Percentiles rank a stretch among this genome's conserved stretches.
Conservation (phyloP, 2,888 invertebrate genomes). For the Deladenus siricidicola region DNA sequence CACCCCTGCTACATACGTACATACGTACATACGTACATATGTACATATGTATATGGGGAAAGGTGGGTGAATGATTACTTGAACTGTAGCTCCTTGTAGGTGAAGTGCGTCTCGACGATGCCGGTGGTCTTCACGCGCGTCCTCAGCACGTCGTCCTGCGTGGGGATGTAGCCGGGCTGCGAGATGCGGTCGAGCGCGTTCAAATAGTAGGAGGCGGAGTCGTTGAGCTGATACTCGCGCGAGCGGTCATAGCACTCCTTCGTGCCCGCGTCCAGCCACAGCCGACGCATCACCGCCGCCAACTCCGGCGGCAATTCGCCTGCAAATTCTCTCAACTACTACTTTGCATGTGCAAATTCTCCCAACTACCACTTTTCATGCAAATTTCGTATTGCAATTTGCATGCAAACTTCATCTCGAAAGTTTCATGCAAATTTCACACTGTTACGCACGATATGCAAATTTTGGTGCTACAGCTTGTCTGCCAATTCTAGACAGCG, state of each 20-base stretch:
- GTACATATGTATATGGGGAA: no score
- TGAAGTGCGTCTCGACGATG: constrained; percentile 34
- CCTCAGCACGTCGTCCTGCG: constrained; percentile 96
- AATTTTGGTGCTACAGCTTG: no score
- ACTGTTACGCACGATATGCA: no score
- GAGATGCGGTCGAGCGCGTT: constrained; percentile 97
- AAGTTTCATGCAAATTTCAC: background rate
- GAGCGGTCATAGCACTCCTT: constrained; percentile 98
- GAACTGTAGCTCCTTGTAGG: constrained; percentile 33
- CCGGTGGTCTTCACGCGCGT: constrained; percentile 72
- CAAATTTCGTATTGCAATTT: no score
- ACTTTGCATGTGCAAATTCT: no score
- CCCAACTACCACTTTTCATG: no score
- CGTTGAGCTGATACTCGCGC: constrained; percentile 99
- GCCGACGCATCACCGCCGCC: constrained; percentile 79
- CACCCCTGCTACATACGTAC: no score
- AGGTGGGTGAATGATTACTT: no score
- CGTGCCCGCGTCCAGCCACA: constrained; percentile 92
- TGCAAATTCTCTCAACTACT: no score
- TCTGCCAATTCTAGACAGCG: no score
- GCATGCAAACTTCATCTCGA: no score
- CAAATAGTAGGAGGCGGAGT: constrained; percentile 86
- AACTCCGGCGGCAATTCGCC: constrained; percentile 43
- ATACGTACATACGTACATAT: no score
- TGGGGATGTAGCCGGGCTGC: constrained; percentile 94